These are phyloP conservation scores for Apodemus speciosus DNA, from an alignment of 2,113 vertebrate genomes.

Conservation along the genomic window DNA sequence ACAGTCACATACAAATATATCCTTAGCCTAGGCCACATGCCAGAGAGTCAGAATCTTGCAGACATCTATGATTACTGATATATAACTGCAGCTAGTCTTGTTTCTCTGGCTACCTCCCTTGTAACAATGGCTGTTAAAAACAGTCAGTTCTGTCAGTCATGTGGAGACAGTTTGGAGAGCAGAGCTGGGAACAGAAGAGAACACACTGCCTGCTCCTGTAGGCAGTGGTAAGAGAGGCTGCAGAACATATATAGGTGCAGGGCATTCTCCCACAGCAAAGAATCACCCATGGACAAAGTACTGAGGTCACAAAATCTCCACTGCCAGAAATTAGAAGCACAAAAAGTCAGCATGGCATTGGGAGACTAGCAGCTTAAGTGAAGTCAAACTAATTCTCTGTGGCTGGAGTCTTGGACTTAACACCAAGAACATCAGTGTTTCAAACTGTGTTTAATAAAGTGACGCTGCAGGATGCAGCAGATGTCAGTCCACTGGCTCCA, in stretches of 20 bases:
- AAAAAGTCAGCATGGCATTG: slow-evolving; percentile 31
- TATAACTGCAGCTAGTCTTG: neutral
- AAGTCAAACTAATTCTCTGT: slow-evolving; percentile 54
- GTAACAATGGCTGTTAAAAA: neutral
- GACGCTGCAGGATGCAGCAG: neutral
- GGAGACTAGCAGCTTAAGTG: neutral
- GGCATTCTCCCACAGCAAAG: neutral
- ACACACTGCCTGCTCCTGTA: neutral
- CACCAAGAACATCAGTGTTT: slow-evolving; percentile 29
- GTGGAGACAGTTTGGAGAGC: neutral
- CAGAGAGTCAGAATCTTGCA: neutral
- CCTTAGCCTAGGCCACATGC: neutral
- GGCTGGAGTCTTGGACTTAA: slow-evolving; percentile 15
- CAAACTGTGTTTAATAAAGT: slow-evolving; percentile 71
- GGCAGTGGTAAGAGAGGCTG: neutral
- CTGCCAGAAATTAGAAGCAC: slow-evolving; percentile 1
- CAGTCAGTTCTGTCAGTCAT: neutral
- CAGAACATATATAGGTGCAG: neutral
- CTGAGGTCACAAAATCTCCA: neutral
- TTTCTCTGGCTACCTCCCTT: slow-evolving; percentile 8
- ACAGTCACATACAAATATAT: neutral
- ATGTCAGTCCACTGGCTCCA: neutral
- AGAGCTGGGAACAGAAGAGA: neutral
- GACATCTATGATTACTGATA: neutral
- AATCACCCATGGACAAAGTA: neutral